phyloP scores from a whole-genome alignment of 1,140 invertebrate genomes.

The Lucilia sericata region DNA sequence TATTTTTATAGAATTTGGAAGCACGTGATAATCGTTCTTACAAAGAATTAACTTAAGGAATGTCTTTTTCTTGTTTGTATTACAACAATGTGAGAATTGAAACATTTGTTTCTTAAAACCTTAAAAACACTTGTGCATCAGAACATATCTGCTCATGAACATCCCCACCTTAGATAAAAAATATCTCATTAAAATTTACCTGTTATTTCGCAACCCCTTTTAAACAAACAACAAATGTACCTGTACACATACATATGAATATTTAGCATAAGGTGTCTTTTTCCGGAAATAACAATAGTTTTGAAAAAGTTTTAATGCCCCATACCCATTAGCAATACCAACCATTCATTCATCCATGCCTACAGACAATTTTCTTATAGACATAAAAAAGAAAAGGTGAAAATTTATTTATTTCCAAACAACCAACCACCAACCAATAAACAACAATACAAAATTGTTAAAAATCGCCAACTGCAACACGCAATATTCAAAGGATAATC shows the following conservation, averaged over 20 bases:
- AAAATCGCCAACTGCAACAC: constrained; percentile 44
- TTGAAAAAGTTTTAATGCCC: neutral
- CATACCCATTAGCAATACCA: neutral
- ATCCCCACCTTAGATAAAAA: neutral
- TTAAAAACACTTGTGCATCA: too few species aligned
- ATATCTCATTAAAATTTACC: constrained; percentile 6
- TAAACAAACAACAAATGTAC: neutral
- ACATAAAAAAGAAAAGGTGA: neutral
- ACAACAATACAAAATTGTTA: neutral
- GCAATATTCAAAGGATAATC: constrained; percentile 35
- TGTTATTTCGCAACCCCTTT: constrained; percentile 33
- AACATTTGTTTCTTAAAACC: too few species aligned
- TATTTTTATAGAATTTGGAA: too few species aligned
- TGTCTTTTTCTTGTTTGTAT: too few species aligned
- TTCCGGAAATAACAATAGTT: constrained; percentile 41
- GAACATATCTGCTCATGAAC: too few species aligned
- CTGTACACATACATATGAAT: neutral
- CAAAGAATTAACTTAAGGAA: too few species aligned
- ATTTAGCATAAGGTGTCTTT: constrained; percentile 22
- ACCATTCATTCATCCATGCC: too few species aligned
- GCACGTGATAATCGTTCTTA: too few species aligned
- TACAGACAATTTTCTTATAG: neutral
- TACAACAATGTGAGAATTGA: too few species aligned
- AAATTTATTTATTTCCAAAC: neutral
- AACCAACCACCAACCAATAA: neutral